These are phyloP conservation scores for Sweltsa coloradensis DNA, from an alignment of 1,140 invertebrate species.

Conservation along the genomic window DNA sequence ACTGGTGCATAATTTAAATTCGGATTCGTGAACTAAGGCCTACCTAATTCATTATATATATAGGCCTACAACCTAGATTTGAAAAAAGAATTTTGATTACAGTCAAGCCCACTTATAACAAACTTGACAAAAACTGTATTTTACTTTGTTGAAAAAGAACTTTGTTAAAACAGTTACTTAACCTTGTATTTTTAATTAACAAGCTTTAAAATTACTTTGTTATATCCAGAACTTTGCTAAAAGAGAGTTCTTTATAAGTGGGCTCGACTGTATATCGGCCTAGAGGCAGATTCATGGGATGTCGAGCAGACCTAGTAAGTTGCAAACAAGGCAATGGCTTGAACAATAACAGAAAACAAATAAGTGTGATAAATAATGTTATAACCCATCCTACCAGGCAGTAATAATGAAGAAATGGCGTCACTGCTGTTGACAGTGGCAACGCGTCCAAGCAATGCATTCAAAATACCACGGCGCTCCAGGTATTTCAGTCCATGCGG, in stretches of 20 bases:
- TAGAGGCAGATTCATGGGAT: no score
- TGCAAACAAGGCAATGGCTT: neutral
- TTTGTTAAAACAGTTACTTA: no score
- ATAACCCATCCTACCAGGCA: slow-evolving; percentile 40
- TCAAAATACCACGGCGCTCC: slow-evolving; percentile 47
- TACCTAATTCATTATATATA: no score
- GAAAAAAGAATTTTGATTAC: no score
- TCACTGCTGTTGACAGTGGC: slow-evolving; percentile 39
- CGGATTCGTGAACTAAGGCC: no score
- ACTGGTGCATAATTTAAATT: no score
- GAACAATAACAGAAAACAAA: neutral
- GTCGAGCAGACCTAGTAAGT: neutral
- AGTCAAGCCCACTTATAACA: no score
- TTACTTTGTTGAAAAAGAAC: no score
- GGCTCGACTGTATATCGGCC: no score
- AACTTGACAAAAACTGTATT: no score
- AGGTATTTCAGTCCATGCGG: slow-evolving; percentile 59
- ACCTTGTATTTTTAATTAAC: no score
- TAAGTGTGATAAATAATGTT: neutral
- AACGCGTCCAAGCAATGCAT: slow-evolving; percentile 45
- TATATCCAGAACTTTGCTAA: neutral
- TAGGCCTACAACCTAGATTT: no score
- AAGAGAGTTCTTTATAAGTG: neutral
- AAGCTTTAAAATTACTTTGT: neutral
- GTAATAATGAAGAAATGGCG: slow-evolving; percentile 43